Evolutionary conservation across 1,140 invertebrate genomes (phyloP).

Genomic region (Eumaeus atala): DNA sequence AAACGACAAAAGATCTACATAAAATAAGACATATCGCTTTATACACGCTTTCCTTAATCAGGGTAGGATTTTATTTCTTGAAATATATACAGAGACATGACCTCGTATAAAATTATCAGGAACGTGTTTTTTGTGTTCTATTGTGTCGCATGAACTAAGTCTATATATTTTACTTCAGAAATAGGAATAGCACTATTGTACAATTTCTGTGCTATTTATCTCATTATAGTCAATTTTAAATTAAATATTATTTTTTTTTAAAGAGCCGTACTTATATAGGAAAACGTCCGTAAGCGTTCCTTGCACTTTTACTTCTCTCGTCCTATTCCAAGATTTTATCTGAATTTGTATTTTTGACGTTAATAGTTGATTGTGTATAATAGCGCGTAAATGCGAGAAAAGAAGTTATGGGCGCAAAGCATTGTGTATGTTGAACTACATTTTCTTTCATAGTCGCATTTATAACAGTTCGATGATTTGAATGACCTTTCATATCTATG

Average conservation of each 20-base stretch:
- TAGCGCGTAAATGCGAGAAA: no score
- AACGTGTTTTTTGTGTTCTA: background rate
- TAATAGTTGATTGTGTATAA: no score
- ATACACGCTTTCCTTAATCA: slow-evolving; percentile 1
- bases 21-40: slow-evolving; percentile 9
- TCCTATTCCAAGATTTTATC: slow-evolving; percentile 16
- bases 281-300: no score
- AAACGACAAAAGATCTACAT: slow-evolving; percentile 12
- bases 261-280: slow-evolving; percentile 11
- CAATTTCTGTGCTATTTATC: slow-evolving; percentile 14
- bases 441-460: background rate
- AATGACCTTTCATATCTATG: background rate
- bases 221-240: slow-evolving; percentile 16
- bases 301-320: slow-evolving; percentile 23
- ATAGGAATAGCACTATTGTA: slow-evolving; percentile 20
- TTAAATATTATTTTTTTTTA: slow-evolving; percentile 17
- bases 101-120: slow-evolving; percentile 1
- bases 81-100: slow-evolving; percentile 12
- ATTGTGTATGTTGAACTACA: slow-evolving; percentile 1
- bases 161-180: slow-evolving; percentile 23
- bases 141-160: slow-evolving; percentile 17
- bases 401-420: background rate
- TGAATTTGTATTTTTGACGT: slow-evolving; percentile 20
- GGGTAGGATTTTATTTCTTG: slow-evolving; percentile 9
- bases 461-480: background rate